Base-by-base conservation (phyloP, 2,888 invertebrate genomes). In the Xestia ashworthii region DNA sequence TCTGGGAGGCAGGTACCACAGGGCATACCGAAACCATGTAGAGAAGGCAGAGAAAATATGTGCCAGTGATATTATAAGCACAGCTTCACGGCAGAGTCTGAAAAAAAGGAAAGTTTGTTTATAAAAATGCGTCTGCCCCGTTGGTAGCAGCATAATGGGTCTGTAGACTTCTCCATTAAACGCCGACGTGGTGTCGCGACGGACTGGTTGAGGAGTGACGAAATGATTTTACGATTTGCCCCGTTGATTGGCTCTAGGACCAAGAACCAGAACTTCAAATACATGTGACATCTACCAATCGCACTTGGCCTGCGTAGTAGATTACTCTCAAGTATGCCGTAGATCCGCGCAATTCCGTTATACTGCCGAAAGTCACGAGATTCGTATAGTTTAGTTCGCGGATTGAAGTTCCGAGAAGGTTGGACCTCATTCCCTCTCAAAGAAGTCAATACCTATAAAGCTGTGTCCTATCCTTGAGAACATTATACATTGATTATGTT, bases 71-170 rank as follows among this genome's bases (percentile, higher is more conserved):
- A 73, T 3, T 0, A 74, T 0, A 0, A 44, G 0, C 53, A 73
- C 53, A 22, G 53, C 53, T 73, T 73, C 65, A 16, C 44, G n/a
- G 9, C n/a, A 65, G 65, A 25, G 9, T 65, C 65, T 65, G 65
- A n/a, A 65, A 44, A 41, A 44, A n/a, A 16, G n/a, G n/a, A 44
- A 14, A 8, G 9, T 9, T n/a, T n/a, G 16, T 25, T 65, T 44
- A n/a, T 32, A n/a, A 44, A 65, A 65, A 64, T 22, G 22, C 19
- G 4, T 14, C 6, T 65, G 8, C 60, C 60, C 16, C 6, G 25
- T 25, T 60, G 8, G 16, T 32, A 60, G 32, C 32, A 32, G 32
- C 32, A 32, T 32, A 32, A 1, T 32, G 32, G 3, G 32, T 32
- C 32, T 32, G 32, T n/a, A n/a, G n/a, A n/a, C n/a, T n/a, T n/a